These are phyloP conservation scores for Poeciliopsis turrubarensis DNA, from an alignment of 2,113 vertebrate species.

Conservation along the genomic window DNA sequence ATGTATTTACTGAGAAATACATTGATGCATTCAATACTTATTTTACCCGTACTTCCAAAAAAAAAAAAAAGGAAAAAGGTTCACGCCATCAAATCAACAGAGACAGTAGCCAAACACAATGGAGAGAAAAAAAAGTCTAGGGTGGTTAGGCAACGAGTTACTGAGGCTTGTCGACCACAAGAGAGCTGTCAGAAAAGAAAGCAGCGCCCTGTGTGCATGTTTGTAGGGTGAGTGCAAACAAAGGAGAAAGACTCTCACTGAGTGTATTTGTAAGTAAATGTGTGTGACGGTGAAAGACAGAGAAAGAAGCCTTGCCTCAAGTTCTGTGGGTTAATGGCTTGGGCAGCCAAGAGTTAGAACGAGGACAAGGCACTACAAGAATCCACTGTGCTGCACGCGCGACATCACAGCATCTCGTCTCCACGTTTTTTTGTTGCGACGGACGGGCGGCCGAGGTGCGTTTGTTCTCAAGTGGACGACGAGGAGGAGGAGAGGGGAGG, in stretches of 20 bases:
- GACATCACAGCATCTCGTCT: conserved; percentile 23
- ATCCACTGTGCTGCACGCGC: background rate
- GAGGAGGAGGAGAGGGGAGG: conserved; percentile 67
- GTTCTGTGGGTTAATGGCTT: conserved; percentile 58
- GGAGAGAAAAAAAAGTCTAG: conserved; percentile 59
- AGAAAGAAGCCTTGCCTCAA: conserved; percentile 50
- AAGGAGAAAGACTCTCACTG: conserved; percentile 56
- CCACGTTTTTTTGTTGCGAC: conserved; percentile 10
- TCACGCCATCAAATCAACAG: conserved; percentile 59
- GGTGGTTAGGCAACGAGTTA: conserved; percentile 70
- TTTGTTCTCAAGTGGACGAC: conserved; percentile 74
- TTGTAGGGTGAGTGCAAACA: conserved; percentile 68
- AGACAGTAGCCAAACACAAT: conserved; percentile 69
- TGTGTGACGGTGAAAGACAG: conserved; percentile 28
- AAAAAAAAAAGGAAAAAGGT: too few relatives aligned
- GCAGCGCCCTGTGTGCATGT: conserved; percentile 66
- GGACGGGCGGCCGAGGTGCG: conserved; percentile 44
- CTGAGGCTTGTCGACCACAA: conserved; percentile 69
- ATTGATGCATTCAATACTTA: too few relatives aligned
- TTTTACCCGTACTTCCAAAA: too few relatives aligned
- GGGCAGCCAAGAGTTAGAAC: conserved; percentile 48
- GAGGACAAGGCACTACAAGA: conserved; percentile 58
- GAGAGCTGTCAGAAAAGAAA: conserved; percentile 72
- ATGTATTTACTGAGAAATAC: too few relatives aligned
- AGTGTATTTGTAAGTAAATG: conserved; percentile 41